These are phyloP conservation scores for Tetheella fluctuosa DNA, from an alignment of 2,888 invertebrate genomes.

Conservation along the genomic window DNA sequence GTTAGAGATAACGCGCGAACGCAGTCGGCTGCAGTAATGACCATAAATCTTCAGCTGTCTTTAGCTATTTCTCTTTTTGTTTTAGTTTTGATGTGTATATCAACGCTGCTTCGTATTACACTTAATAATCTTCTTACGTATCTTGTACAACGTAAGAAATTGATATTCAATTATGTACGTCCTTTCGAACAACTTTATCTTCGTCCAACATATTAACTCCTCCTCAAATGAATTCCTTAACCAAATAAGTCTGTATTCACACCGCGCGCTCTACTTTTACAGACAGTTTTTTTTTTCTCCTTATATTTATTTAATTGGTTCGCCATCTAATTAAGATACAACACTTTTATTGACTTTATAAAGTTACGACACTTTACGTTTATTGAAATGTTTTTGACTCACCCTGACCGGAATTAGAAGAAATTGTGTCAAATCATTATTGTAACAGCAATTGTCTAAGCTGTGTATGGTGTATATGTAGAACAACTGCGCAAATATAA, in stretches of 20 bases:
- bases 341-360: constrained; percentile 16
- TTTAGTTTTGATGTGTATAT: constrained; percentile 65
- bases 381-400: constrained; percentile 44
- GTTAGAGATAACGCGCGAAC: constrained; percentile 49
- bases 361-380: constrained; percentile 37
- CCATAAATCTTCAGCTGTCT: constrained; percentile 75
- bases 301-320: constrained; percentile 14
- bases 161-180: constrained; percentile 16
- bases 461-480: constrained; percentile 35
- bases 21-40: constrained; percentile 51
- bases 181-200: constrained; percentile 2
- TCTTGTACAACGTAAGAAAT: constrained; percentile 27
- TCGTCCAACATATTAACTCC: not conserved
- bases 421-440: constrained; percentile 67
- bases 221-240: not conserved
- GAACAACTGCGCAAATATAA: constrained; percentile 68
- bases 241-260: not conserved
- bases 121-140: constrained; percentile 62
- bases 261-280: constrained; percentile 2
- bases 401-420: constrained; percentile 63
- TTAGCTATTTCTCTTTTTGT: constrained; percentile 58
- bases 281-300: constrained; percentile 7
- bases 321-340: constrained; percentile 21
- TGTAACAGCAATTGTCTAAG: constrained; percentile 61
- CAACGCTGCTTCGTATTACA: constrained; percentile 63